phyloP scores from a whole-genome alignment of 2,113 vertebrate species.

The Dinomys branickii region DNA sequence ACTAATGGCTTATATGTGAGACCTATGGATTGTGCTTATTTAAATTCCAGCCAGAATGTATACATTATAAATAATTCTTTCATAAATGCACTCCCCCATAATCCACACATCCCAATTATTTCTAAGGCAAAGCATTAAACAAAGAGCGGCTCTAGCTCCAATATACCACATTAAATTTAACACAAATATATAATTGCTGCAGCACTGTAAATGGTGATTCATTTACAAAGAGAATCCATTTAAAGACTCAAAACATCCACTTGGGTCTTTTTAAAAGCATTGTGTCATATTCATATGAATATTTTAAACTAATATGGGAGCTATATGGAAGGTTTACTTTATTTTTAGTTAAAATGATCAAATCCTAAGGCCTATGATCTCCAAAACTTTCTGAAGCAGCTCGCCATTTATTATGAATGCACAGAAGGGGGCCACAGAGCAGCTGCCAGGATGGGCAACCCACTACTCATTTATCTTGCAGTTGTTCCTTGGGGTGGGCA shows the following conservation, averaged over 20 bases:
- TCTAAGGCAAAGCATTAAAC: constrained; percentile 76
- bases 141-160: constrained; percentile 43
- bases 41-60: constrained; percentile 72
- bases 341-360: constrained; percentile 68
- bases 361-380: constrained; percentile 42
- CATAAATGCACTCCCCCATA: constrained; percentile 74
- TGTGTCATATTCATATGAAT: constrained; percentile 58
- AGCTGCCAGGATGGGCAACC: not conserved
- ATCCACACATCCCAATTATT: constrained; percentile 75
- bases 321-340: constrained; percentile 54
- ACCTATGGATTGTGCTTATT: constrained; percentile 68
- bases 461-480: not conserved
- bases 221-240: constrained; percentile 68
- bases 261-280: constrained; percentile 71
- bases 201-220: constrained; percentile 68
- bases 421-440: not conserved
- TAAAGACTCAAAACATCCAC: constrained; percentile 69
- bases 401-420: not conserved
- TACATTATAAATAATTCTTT: constrained; percentile 77
- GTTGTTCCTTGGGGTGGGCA: fast-evolving
- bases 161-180: constrained; percentile 66
- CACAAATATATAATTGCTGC: constrained; percentile 72
- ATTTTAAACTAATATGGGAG: constrained; percentile 67
- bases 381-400: constrained; percentile 28
- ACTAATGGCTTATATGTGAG: constrained; percentile 61